These are phyloP conservation scores for Pelusios castaneus DNA, from an alignment of 2,113 vertebrate genomes.

Conservation along the genomic window DNA sequence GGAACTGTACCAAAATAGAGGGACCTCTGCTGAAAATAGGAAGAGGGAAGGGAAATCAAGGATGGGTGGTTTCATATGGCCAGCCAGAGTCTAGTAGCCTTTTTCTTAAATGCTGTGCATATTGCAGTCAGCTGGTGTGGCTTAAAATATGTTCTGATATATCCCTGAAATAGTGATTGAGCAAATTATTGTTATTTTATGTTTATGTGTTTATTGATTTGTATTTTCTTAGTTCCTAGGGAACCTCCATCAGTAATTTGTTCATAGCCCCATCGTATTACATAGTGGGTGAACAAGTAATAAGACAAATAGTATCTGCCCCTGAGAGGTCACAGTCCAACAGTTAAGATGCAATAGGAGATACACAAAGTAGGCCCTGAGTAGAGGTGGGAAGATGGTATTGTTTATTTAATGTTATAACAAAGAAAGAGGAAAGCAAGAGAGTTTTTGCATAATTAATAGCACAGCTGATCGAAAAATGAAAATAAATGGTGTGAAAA, in stretches of 20 bases:
- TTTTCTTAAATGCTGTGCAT: not conserved
- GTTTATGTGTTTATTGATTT: not conserved
- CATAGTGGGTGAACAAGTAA: not conserved
- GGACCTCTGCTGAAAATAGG: fast-evolving
- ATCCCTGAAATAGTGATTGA: not conserved
- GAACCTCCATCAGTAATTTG: not conserved
- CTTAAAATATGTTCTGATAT: not conserved
- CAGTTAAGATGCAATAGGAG: not conserved
- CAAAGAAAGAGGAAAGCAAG: not conserved
- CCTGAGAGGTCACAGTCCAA: not conserved
- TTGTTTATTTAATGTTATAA: not conserved
- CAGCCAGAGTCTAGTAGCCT: no score
- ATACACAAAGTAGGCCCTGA: not conserved
- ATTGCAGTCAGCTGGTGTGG: no score
- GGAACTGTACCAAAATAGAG: fast-evolving
- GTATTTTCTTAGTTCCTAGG: not conserved
- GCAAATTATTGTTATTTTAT: not conserved
- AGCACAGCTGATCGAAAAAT: not conserved
- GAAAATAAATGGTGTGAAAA: not conserved
- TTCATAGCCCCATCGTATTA: not conserved
- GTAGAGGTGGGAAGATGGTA: not conserved
- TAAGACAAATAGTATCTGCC: not conserved
- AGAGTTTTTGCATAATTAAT: not conserved
- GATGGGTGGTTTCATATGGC: not conserved
- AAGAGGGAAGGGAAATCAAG: not conserved